Percentiles rank a stretch among this genome's conserved stretches.
Evolutionary conservation across 2,797 vertebrate species (phyloP).

Genomic region (Peromyscus aztecus): DNA sequence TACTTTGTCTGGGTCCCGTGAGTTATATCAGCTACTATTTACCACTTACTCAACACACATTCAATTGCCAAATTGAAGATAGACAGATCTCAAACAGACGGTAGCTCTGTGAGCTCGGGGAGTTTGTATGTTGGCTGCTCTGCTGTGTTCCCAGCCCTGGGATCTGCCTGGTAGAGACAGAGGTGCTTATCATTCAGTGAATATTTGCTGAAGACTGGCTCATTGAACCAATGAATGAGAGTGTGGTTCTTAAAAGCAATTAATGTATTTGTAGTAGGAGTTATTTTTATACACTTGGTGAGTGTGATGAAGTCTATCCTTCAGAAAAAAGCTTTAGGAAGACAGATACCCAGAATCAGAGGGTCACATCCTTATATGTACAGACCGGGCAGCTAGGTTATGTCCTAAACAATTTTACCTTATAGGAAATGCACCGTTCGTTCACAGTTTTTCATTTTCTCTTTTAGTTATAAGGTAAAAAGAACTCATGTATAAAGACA

Average conservation of each 20-base stretch:
- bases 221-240: slow-evolving; percentile 7
- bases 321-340: background rate
- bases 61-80: slow-evolving; percentile 33
- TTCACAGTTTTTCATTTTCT: slow-evolving; percentile 54
- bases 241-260: background rate
- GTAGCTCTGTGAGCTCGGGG: background rate
- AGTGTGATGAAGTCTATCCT: background rate
- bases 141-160: background rate
- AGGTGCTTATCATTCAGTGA: background rate
- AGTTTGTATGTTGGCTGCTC: background rate
- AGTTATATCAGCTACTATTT: background rate
- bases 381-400: background rate
- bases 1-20: slow-evolving; percentile 28
- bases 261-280: slow-evolving; percentile 19
- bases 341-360: background rate
- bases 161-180: background rate
- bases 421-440: background rate
- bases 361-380: background rate
- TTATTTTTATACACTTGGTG: background rate
- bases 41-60: background rate
- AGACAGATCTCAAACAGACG: background rate
- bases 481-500: background rate
- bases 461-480: slow-evolving; percentile 23
- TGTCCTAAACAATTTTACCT: background rate
- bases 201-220: slow-evolving; percentile 11